phyloP scores from a whole-genome alignment of 2,113 vertebrate species.

The Phoenicopterus ruber region DNA sequence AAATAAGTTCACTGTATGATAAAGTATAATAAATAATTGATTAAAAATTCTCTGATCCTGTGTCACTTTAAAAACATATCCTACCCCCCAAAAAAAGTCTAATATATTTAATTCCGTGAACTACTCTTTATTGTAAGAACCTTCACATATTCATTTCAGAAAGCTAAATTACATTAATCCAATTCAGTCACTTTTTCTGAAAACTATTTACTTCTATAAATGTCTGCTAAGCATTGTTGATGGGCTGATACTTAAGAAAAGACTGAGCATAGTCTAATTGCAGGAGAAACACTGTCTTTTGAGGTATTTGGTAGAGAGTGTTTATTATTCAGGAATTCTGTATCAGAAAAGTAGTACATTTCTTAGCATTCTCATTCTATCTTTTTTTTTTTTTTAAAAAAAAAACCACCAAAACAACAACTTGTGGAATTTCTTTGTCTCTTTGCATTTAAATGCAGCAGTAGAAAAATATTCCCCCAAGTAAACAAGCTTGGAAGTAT shows the following conservation, averaged over 20 bases:
- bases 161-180: neutral
- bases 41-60: neutral
- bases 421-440: neutral
- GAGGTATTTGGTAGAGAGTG: neutral
- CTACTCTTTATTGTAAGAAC: neutral
- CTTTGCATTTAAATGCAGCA: neutral
- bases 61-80: neutral
- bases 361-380: neutral
- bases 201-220: neutral
- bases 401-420: neutral
- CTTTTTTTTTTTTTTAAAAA: accelerated
- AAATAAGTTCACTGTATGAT: neutral
- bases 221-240: neutral
- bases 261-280: neutral
- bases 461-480: neutral
- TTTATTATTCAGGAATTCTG: neutral
- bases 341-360: neutral
- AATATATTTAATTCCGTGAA: neutral
- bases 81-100: neutral
- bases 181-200: neutral
- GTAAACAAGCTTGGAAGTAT: neutral
- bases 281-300: neutral
- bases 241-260: neutral
- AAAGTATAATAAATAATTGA: neutral
- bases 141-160: neutral